phyloP scores from a whole-genome alignment of 2,797 vertebrate species.

The Oreonectes daqikongensis region DNA sequence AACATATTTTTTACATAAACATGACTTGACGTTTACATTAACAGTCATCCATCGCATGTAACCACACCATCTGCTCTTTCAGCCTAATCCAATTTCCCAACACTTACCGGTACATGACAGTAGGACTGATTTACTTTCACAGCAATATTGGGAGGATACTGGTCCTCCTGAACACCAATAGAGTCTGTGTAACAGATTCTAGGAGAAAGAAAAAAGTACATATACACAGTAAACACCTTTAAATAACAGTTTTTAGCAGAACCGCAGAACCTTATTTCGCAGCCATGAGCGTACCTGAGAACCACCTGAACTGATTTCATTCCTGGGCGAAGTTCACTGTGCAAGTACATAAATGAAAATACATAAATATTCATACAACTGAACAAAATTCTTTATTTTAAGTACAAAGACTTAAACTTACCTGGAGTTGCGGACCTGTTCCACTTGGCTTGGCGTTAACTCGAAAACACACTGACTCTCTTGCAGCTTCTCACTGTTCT shows the following conservation, averaged over 20 bases:
- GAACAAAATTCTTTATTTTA: too few relatives aligned
- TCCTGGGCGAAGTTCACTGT: conserved; percentile 90
- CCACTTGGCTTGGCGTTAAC: conserved; percentile 90
- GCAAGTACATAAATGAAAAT: conserved; percentile 16
- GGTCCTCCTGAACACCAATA: conserved; percentile 94
- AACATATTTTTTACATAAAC: too few relatives aligned
- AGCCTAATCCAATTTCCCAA: background rate
- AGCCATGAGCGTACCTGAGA: conserved; percentile 82
- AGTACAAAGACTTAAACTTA: conserved; percentile 58
- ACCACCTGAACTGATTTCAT: conserved; percentile 96
- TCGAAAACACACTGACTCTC: conserved; percentile 96
- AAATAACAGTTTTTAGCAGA: background rate
- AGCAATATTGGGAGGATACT: conserved; percentile 97
- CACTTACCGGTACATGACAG: conserved; percentile 95
- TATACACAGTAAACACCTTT: background rate
- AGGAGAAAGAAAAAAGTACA: conserved; percentile 1
- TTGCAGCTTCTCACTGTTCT: conserved; percentile 96
- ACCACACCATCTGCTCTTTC: background rate
- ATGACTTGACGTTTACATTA: background rate
- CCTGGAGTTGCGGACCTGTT: conserved; percentile 95
- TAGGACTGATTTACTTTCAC: conserved; percentile 99
- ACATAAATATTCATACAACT: background rate
- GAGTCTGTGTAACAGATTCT: conserved; percentile 99
- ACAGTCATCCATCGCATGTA: background rate
- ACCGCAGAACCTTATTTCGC: background rate